Percentiles rank a stretch among this genome's conserved stretches.
Conservation (phyloP, 1,140 invertebrate species). For the Heliconius eleuchia region DNA sequence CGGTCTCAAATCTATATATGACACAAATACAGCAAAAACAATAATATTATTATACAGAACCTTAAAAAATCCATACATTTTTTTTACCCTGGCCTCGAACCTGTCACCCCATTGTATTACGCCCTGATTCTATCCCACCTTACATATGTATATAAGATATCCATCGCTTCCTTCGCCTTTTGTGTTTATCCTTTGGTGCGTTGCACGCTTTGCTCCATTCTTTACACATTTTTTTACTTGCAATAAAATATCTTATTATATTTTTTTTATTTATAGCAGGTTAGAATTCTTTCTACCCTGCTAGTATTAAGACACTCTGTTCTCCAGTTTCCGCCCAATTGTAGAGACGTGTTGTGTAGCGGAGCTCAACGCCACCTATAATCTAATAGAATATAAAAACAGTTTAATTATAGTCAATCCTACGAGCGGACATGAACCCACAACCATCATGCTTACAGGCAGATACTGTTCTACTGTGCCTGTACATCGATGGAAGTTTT, state of each 20-base stretch:
- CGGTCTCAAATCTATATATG: no score
- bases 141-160: not conserved
- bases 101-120: conserved; percentile 28
- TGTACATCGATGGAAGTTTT: no score
- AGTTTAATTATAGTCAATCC: not conserved
- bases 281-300: no score
- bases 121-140: not conserved
- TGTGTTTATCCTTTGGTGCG: conserved; percentile 19
- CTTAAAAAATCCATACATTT: not conserved
- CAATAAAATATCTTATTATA: not conserved
- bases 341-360: not conserved
- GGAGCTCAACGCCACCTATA: not conserved
- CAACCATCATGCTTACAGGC: not conserved
- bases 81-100: conserved; percentile 28
- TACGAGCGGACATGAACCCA: not conserved
- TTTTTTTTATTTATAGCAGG: no score
- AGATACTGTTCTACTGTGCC: not conserved
- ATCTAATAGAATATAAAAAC: not conserved
- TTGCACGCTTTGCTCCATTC: not conserved
- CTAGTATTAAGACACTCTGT: no score
- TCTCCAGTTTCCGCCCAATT: no score
- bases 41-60: conserved; percentile 10
- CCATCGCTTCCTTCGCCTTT: not conserved
- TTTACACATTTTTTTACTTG: not conserved
- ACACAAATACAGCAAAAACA: not conserved